Evolutionary conservation across 1,140 invertebrate genomes (phyloP), one percentile per base, ranked within the genome.

Genomic region (Drosophila truncata): DNA sequence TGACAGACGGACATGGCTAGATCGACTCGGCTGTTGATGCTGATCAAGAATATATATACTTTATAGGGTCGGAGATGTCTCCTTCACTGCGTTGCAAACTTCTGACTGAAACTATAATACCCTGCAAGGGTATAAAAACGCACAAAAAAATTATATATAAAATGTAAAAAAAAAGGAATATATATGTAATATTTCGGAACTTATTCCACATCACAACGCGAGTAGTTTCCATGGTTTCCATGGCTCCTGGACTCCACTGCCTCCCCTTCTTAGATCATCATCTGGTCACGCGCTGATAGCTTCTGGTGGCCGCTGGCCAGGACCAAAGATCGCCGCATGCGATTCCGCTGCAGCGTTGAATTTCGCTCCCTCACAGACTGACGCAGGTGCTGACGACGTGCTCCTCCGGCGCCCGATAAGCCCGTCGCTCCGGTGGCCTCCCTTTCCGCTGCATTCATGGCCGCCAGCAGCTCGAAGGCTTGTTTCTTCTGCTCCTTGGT

Each of bases 401-500:
- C 54, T 7, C 76, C 59, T 3, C 64, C 62, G 5, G 35, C 25
- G 10, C 41, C 58, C 20, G 11, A 10, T 23, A 25, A 20, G 16
- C 42, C 62, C 31, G n/a, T 31, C 13, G 27, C 49, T 25, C 54
- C 50, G 3, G 42, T 62, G 1, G 60, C 72, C 23, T 91, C 74
- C 55, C 75, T 78, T 27, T 85, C 87, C 4, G 80, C 88, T 2
- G 86, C 81, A 86, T 94, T 94, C 93, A 94, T 94, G 11, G 93
- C 85, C 27, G 93, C 84, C 52, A 94, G 73, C 69, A 94, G 78
- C 63, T 93, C 92, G 73, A 94, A 94, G 4, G 93, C 93, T 20
- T 93, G 88, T 20, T 92, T 93, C 67, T 94, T 94, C 47, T 91
- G 92, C 70, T 94, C 93, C 57, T 92, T 91, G 31, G 93, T 93